Base-by-base conservation (phyloP, 1,140 invertebrate species). In the Drosophila murphyi region DNA sequence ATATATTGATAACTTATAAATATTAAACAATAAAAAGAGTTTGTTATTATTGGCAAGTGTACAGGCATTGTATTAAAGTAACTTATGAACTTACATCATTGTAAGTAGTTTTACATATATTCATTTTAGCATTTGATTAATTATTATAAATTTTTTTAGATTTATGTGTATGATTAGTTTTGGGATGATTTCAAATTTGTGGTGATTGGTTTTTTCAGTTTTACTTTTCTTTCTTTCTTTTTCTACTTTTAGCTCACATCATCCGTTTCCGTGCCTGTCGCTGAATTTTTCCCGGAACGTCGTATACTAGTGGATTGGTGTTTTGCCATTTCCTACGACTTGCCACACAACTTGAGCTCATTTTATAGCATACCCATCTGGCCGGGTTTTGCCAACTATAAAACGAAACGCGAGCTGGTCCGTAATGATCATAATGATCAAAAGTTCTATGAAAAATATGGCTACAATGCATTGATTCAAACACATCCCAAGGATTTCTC, bases 321-420 rank as follows among this genome's bases (percentile, higher is more conserved):
- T 29, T 92, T 92, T 10, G 81, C 86, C 51, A 71, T 92, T 29
- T 64, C 74, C 12, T 92, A 92, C 52, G 79, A 70, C 4, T 65
- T 90, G 32, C 91, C 91, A 4, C 54, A 59, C 45, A 76, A 71
- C 6, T 32, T 91, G 3, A 57, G 63, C 3, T 70, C 76, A 0
- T 92, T 92, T 39, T 92, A 92, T 43, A 90, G 82, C 59, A 82
- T 92, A n/a, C 89, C 91, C 7, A 91, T 92, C 2, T 92, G 89
- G 89, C 88, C 83, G 7, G 80, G 82, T 8, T 90, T 90, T 48
- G 81, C 81, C 8, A 89, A 89, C 34, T 81, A 81, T 34, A 69
- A 88, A 20, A 45, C 55, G 2, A 87, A 90, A 28, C 68, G 87
- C 0, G 78, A 81, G 6, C 10, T 73, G 2, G 62, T 71, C 0